Conservation (phyloP, 2,113 vertebrate genomes). For the Narcine bancroftii region DNA sequence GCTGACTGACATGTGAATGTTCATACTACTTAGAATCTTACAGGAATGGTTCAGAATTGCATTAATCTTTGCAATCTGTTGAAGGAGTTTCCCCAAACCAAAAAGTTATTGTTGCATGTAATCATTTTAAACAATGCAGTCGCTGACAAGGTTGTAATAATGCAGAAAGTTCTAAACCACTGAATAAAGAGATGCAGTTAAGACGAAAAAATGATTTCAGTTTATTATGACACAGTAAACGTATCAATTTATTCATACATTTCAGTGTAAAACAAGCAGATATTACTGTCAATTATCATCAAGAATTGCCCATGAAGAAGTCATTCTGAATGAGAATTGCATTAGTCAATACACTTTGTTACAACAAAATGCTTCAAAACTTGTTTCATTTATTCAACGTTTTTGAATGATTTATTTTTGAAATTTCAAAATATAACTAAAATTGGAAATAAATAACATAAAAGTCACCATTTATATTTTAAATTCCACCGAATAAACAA, state of each 20-base stretch:
- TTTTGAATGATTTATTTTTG: slow-evolving; percentile 1
- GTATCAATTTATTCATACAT: neutral
- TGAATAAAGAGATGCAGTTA: neutral
- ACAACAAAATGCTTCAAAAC: neutral
- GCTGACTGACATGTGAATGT: neutral
- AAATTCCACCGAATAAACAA: neutral
- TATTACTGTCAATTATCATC: neutral
- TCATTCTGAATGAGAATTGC: neutral
- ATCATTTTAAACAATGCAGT: neutral
- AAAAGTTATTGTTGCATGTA: neutral
- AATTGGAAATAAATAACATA: neutral
- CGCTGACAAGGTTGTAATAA: neutral
- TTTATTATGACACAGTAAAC: neutral
- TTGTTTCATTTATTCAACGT: neutral
- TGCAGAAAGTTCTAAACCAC: neutral
- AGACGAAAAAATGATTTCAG: neutral
- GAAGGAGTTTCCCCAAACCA: neutral
- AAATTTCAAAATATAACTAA: neutral
- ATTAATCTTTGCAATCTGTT: neutral
- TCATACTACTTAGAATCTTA: neutral
- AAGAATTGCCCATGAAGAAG: neutral
- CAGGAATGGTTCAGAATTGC: neutral
- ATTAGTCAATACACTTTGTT: neutral
- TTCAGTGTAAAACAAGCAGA: no score
- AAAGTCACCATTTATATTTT: neutral